Base-by-base conservation (phyloP, 2,888 invertebrate genomes). In the Carterocephalus palaemon region DNA sequence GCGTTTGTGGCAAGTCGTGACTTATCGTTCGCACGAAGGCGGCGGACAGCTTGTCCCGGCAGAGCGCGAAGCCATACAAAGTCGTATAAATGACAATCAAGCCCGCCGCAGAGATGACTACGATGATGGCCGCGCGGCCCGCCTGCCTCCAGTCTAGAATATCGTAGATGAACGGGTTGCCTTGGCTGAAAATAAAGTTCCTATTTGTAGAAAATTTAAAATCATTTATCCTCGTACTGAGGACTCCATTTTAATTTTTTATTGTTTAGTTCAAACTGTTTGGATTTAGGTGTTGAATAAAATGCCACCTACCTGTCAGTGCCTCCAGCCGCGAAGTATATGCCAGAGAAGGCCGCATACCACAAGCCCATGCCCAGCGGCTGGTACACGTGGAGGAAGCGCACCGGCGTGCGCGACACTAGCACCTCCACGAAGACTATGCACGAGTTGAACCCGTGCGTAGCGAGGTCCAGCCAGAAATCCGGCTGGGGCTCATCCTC, bases 301-400 rank as follows among this genome's bases (percentile, higher is more conserved):
- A n/a, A 31, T n/a, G 4, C 29, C 29, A 78, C 87, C 72, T 67
- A 90, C 89, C 89, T 88, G 67, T 92, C 91, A n/a, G 90, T 90
- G n/a, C 95, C 95, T 2, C 94, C 95, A 15, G 91, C 90, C 10
- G 86, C 70, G 67, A 90, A 93, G 75, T 93, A 95, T 37, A 94
- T 83, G 20, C 89, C 81, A 29, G 90, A 90, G 74, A 95, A 95
- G 49, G 89, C 71, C 2, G 91, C 87, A 70, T 95, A 96, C 58
- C 88, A 79, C 29, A 90, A 60, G 5, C 91, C 92, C 56, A 93
- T 82, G 6, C 90, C 78, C 10, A 92, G 81, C 2, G 92, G 91
- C 83, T 92, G 93, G 83, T 90, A 90, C 46, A 89, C 75, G 57
- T 88, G 87, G 5, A 77, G 51, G 13, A 71, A 46, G 1, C 90